phyloP scores from a whole-genome alignment of 2,113 vertebrate genomes.

The Colaptes auratus region DNA sequence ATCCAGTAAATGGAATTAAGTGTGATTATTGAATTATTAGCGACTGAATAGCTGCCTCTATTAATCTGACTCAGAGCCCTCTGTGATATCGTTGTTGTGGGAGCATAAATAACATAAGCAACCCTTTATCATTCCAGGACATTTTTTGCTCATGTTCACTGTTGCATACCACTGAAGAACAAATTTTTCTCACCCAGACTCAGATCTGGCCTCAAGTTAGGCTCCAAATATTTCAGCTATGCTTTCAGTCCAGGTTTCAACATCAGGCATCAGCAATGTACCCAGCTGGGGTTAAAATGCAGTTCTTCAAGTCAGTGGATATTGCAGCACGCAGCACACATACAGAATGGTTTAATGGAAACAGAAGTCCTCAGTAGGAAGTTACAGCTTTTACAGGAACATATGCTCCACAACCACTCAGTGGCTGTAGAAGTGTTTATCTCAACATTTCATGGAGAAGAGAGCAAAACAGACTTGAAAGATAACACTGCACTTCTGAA shows the following conservation, averaged over 20 bases:
- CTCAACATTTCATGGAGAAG: not conserved
- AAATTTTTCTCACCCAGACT: not conserved
- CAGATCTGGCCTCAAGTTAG: not conserved
- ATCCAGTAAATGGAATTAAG: not conserved
- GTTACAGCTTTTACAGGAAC: slow-evolving; percentile 9
- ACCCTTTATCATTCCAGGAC: not conserved
- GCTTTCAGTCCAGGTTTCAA: not conserved
- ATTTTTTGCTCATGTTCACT: not conserved
- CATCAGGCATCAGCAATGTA: not conserved
- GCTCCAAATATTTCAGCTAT: not conserved
- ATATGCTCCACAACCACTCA: not conserved
- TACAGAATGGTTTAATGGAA: not conserved
- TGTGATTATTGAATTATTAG: not conserved
- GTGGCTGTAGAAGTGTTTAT: slow-evolving; percentile 15
- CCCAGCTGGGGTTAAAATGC: not conserved
- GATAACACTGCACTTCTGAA: not conserved
- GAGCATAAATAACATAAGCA: not conserved
- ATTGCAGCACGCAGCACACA: not conserved
- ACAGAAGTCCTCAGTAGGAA: not conserved
- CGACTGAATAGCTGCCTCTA: not conserved
- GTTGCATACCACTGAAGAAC: not conserved
- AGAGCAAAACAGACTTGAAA: not conserved
- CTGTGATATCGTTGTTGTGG: not conserved
- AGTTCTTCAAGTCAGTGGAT: not conserved
- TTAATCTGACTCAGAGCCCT: not conserved